These are phyloP conservation scores for Chaenocephalus aceratus DNA, from an alignment of 2,113 vertebrate species.

Conservation along the genomic window DNA sequence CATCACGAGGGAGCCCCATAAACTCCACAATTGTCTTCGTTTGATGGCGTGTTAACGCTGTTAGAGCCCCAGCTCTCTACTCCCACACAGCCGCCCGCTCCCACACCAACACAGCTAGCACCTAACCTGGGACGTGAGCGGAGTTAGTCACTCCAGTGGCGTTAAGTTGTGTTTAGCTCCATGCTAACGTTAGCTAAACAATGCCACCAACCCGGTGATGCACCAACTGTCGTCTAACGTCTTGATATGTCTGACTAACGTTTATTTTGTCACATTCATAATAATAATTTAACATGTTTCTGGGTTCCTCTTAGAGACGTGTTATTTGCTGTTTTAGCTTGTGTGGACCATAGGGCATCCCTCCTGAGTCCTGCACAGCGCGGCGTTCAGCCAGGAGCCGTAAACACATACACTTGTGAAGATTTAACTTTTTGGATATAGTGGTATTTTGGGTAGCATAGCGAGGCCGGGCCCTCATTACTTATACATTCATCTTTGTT, in stretches of 20 bases:
- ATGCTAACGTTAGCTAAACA: constrained; percentile 66
- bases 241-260: background rate
- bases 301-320: background rate
- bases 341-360: constrained; percentile 23
- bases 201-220: constrained; percentile 57
- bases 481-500: constrained; percentile 83
- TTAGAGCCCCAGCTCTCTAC: background rate
- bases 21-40: background rate
- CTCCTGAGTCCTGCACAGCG: background rate
- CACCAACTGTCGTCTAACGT: background rate
- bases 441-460: background rate
- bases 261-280: background rate
- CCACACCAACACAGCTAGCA: background rate
- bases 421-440: background rate
- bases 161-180: constrained; percentile 40
- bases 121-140: background rate
- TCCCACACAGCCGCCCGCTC: background rate
- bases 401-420: background rate
- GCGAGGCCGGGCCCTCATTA: constrained; percentile 64
- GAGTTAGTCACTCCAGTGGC: background rate
- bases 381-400: background rate
- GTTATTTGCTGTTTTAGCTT: background rate
- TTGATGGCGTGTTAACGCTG: no score
- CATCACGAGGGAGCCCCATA: constrained; percentile 64
- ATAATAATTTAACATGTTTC: background rate